Conservation (phyloP, 1,140 invertebrate species). For the Calliphora vicina region DNA sequence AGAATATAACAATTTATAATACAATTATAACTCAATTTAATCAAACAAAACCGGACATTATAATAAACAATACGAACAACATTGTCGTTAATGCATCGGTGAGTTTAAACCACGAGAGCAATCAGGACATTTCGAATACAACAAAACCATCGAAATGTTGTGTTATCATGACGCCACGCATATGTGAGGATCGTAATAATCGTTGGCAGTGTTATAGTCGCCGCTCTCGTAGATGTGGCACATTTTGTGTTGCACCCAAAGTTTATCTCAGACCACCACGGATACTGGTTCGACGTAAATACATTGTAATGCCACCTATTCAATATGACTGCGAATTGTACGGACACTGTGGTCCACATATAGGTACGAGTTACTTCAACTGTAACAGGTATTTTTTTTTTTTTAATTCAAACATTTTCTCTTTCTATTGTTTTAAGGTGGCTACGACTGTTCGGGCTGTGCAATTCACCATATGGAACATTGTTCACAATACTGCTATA, state of each 20-base stretch:
- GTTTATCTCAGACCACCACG: conserved; percentile 42
- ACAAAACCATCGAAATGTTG: conserved; percentile 33
- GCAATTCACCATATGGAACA: not conserved
- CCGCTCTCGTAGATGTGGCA: conserved; percentile 44
- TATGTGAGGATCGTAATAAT: conserved; percentile 38
- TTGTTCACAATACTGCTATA: conserved; percentile 52
- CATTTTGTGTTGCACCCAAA: conserved; percentile 45
- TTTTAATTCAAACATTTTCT: too few relatives aligned
- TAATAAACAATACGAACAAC: conserved; percentile 47
- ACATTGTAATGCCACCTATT: conserved; percentile 48
- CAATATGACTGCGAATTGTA: conserved; percentile 36
- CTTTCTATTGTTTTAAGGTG: conserved; percentile 36
- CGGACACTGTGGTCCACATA: not conserved
- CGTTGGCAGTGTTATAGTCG: conserved; percentile 49
- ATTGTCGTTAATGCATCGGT: conserved; percentile 49
- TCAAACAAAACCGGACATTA: conserved; percentile 34
- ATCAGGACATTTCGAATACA: too few relatives aligned
- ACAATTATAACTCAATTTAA: conserved; percentile 36
- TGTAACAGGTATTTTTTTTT: conserved; percentile 19
- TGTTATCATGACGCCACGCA: conserved; percentile 47
- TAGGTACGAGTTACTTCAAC: too few relatives aligned
- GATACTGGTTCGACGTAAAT: not conserved
- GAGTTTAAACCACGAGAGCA: not conserved
- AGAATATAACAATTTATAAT: conserved; percentile 43
- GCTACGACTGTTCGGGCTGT: conserved; percentile 54